Evolutionary conservation across 2,113 vertebrate genomes (phyloP).

Genomic region (Dromaius novaehollandiae): DNA sequence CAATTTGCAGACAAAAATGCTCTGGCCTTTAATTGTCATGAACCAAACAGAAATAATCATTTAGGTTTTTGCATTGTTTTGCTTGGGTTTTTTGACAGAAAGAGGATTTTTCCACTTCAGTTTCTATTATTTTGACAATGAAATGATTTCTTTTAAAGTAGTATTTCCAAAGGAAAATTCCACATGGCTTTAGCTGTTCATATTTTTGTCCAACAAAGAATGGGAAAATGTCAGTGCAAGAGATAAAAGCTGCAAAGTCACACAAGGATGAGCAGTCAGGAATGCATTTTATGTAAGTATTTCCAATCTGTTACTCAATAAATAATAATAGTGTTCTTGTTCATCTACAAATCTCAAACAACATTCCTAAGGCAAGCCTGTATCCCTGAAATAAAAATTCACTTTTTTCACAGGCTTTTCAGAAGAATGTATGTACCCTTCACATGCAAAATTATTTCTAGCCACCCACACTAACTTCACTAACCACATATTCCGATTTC

Average conservation of each 20-base stretch:
- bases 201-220: slow-evolving; percentile 26
- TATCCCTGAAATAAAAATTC: slow-evolving; percentile 43
- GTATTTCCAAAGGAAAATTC: slow-evolving; percentile 40
- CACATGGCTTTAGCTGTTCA: slow-evolving; percentile 27
- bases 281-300: not conserved
- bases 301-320: not conserved
- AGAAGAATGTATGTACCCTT: slow-evolving; percentile 35
- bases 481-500: slow-evolving; percentile 65
- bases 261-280: not conserved
- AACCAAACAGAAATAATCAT: not conserved
- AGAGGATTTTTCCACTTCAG: not conserved
- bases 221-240: slow-evolving; percentile 20
- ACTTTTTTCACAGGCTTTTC: slow-evolving; percentile 27
- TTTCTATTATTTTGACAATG: slow-evolving; percentile 27
- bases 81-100: not conserved
- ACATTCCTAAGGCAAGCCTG: not conserved
- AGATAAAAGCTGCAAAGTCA: slow-evolving; percentile 27
- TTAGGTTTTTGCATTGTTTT: not conserved
- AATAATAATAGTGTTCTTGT: not conserved
- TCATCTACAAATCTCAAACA: not conserved
- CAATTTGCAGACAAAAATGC: not conserved
- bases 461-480: slow-evolving; percentile 57
- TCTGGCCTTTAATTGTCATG: not conserved
- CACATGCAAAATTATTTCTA: slow-evolving; percentile 69
- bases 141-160: slow-evolving; percentile 26